Evolutionary conservation across 2,113 vertebrate genomes (phyloP).

Genomic region (Labeo rohita): DNA sequence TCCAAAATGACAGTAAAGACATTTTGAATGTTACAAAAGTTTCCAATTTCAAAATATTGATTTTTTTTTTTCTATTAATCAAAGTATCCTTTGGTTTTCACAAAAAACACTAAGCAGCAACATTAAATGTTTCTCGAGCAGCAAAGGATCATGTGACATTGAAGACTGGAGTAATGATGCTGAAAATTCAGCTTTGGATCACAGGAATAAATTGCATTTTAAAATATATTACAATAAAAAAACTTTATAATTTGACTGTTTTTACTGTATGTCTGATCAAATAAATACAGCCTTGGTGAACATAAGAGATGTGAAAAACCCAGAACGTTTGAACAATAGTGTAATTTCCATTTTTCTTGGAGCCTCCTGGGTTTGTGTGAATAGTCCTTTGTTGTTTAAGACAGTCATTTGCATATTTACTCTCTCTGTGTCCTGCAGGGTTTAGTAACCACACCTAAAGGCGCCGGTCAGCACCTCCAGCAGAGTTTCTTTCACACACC

Average conservation of each 20-base stretch:
- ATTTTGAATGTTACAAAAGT: not conserved
- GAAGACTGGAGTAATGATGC: not conserved
- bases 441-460: constrained; percentile 81
- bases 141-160: not conserved
- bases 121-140: no score
- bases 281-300: not conserved
- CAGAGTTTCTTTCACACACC: constrained; percentile 90
- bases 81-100: no score
- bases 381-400: not conserved
- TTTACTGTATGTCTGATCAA: not conserved
- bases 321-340: not conserved
- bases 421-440: constrained; percentile 66
- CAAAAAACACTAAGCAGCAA: no score
- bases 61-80: no score
- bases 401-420: not conserved
- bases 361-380: not conserved
- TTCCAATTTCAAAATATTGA: not conserved
- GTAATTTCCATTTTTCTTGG: not conserved
- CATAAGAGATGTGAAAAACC: not conserved
- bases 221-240: not conserved
- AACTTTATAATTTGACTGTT: not conserved
- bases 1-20: no score
- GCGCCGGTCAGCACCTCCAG: constrained; percentile 69
- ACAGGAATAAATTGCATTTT: not conserved
- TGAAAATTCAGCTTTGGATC: not conserved